Conservation (phyloP, 2,113 vertebrate species). For the Cephalopholis sonnerati region DNA sequence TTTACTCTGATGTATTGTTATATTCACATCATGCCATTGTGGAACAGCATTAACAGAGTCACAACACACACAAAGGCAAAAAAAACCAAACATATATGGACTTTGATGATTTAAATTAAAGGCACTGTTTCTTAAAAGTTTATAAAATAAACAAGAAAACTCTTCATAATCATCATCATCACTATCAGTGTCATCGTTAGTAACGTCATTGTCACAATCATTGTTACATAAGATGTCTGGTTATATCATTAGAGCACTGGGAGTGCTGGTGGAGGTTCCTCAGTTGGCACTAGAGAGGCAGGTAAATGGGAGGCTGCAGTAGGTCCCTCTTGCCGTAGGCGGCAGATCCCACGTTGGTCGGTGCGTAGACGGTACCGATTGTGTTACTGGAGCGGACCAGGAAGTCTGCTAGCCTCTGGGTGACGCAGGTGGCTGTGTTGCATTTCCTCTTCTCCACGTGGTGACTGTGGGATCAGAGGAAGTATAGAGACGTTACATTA, state of each 20-base stretch:
- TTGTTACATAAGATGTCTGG: slow-evolving; percentile 52
- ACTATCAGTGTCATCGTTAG: slow-evolving; percentile 2
- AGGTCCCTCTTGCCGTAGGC: slow-evolving; percentile 90
- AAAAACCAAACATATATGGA: neutral
- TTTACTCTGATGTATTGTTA: slow-evolving; percentile 29
- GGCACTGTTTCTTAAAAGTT: slow-evolving; percentile 70
- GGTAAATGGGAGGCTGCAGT: slow-evolving; percentile 58
- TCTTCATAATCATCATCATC: slow-evolving; percentile 3
- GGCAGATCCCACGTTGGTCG: slow-evolving; percentile 90
- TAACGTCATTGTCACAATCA: slow-evolving; percentile 32
- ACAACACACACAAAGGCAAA: slow-evolving; percentile 39
- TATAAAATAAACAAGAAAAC: slow-evolving; percentile 51
- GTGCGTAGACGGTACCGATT: slow-evolving; percentile 84
- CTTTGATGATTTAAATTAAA: slow-evolving; percentile 70
- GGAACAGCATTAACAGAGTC: slow-evolving; percentile 33
- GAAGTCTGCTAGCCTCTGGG: slow-evolving; percentile 91
- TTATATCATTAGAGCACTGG: slow-evolving; percentile 46
- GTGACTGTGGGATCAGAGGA: slow-evolving; percentile 73
- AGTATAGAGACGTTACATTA: neutral
- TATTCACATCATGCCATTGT: slow-evolving; percentile 63
- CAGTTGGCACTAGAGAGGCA: slow-evolving; percentile 79
- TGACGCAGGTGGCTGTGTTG: slow-evolving; percentile 92
- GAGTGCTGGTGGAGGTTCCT: slow-evolving; percentile 4
- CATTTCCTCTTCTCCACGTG: slow-evolving; percentile 90
- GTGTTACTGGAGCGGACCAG: slow-evolving; percentile 89